Percentiles rank a stretch among this genome's conserved stretches.
Evolutionary conservation across 2,797 vertebrate genomes (phyloP).

Genomic region (Psittacula echo): DNA sequence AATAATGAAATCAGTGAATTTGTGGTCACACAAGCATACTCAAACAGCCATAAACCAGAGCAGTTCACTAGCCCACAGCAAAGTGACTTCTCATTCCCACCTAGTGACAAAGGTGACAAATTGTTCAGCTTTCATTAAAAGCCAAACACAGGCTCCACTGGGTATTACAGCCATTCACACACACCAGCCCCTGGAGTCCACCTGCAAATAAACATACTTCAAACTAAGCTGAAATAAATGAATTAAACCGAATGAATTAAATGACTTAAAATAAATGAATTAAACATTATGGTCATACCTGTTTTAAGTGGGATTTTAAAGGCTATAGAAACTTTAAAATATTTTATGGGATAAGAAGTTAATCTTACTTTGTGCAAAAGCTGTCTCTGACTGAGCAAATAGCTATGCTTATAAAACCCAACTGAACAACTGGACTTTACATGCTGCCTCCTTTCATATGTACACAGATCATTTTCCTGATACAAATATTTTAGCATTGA

Average conservation of each 20-base stretch:
- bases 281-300: background rate
- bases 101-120: background rate
- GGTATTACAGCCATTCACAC: background rate
- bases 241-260: background rate
- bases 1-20: background rate
- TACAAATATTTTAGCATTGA: background rate
- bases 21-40: background rate
- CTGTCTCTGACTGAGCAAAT: background rate
- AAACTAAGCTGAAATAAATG: background rate
- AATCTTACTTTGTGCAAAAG: background rate
- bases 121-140: background rate
- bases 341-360: background rate
- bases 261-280: background rate
- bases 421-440: background rate
- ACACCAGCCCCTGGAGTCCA: background rate
- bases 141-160: too few species aligned
- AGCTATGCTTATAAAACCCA: background rate
- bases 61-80: background rate
- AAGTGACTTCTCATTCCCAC: background rate
- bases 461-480: background rate
- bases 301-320: background rate
- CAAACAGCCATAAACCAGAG: background rate
- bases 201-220: background rate
- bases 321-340: background rate
- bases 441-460: background rate